phyloP scores from a whole-genome alignment of 2,113 vertebrate species.

The Petrocephalus microphthalmus region DNA sequence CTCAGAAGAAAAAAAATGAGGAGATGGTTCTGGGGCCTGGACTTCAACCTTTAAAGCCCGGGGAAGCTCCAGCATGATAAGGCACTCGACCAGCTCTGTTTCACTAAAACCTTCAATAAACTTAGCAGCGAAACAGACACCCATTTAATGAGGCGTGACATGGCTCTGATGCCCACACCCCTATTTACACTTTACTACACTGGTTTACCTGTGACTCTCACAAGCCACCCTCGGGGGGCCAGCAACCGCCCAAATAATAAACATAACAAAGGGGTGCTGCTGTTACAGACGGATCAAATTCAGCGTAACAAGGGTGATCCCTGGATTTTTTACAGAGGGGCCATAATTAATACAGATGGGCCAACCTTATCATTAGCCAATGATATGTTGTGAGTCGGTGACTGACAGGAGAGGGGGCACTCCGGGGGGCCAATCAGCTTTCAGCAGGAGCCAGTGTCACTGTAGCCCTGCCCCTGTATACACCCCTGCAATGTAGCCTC shows the following conservation, averaged over 20 bases:
- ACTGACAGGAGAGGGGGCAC: neutral
- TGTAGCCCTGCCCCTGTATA: neutral
- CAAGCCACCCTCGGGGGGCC: neutral
- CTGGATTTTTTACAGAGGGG: too few relatives aligned
- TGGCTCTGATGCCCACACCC: neutral
- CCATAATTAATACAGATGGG: neutral
- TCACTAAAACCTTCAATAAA: neutral
- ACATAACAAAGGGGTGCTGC: too few relatives aligned
- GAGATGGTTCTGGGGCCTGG: neutral
- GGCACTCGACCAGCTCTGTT: neutral
- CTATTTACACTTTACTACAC: neutral
- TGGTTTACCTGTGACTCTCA: neutral
- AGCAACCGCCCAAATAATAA: too few relatives aligned
- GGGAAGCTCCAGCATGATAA: neutral
- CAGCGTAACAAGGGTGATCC: too few relatives aligned
- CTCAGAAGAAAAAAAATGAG: neutral
- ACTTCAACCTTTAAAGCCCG: neutral
- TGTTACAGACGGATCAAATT: too few relatives aligned
- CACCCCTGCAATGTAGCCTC: neutral
- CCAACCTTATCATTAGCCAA: neutral
- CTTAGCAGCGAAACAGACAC: neutral
- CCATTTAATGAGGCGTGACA: neutral
- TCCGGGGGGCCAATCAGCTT: neutral
- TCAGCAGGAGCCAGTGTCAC: neutral
- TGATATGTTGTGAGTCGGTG: neutral